These are phyloP conservation scores for Daboia siamensis DNA, from an alignment of 2,113 vertebrate genomes.

Conservation along the genomic window DNA sequence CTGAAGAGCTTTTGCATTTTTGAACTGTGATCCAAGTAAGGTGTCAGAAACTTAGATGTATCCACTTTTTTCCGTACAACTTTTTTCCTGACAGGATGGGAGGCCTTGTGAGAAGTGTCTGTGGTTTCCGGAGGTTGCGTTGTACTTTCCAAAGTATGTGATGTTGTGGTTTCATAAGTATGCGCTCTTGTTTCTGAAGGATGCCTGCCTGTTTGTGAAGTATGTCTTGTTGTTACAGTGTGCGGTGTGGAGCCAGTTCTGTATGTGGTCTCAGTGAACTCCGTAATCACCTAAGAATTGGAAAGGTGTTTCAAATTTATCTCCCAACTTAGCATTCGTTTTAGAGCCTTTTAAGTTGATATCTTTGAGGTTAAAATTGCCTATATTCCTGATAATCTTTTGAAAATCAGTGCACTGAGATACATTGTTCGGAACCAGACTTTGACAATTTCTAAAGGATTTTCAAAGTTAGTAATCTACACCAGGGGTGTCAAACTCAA, in stretches of 20 bases:
- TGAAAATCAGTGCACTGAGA: neutral
- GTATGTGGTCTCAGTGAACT: conserved; percentile 49
- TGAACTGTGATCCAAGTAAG: conserved; percentile 91
- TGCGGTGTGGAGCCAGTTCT: conserved; percentile 1
- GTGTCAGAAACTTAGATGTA: conserved; percentile 93
- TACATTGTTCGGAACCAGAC: neutral
- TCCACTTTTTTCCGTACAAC: conserved; percentile 85
- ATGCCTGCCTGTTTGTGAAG: neutral
- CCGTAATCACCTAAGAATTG: conserved; percentile 45
- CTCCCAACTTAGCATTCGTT: neutral
- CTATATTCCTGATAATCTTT: neutral
- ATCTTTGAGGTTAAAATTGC: neutral
- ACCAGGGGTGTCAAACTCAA: no score
- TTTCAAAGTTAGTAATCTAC: neutral
- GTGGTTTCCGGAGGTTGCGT: neutral
- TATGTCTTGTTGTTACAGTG: conserved; percentile 9
- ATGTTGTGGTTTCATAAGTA: neutral
- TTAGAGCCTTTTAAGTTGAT: neutral
- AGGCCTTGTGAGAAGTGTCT: conserved; percentile 45
- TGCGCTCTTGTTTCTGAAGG: neutral
- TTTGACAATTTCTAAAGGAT: neutral
- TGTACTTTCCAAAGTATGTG: neutral
- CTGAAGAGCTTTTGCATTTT: conserved; percentile 97
- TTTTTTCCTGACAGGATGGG: conserved; percentile 74
- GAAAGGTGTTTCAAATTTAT: neutral